Percentiles rank a stretch among this genome's conserved stretches.
These are phyloP conservation scores for Thereuonema tuberculata DNA, from an alignment of 1,140 invertebrate species.

Conservation along the genomic window DNA sequence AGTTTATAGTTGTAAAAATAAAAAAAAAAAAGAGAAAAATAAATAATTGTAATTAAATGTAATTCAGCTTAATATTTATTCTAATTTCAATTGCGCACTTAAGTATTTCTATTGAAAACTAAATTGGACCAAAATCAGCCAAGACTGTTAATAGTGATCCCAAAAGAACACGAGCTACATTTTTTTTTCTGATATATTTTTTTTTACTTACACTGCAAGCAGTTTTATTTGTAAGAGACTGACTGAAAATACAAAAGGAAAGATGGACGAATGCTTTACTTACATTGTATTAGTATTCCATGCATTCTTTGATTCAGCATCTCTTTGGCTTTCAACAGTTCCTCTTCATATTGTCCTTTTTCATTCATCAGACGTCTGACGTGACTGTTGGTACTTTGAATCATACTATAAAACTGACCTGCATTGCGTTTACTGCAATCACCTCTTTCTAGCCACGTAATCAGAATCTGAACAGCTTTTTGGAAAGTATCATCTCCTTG, in stretches of 20 bases:
- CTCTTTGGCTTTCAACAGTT: constrained; percentile 62
- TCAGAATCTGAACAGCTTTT: constrained; percentile 51
- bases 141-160: too few species aligned
- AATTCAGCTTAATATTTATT: too few species aligned
- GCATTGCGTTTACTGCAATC: constrained; percentile 79
- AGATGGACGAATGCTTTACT: constrained; percentile 33
- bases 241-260: neutral
- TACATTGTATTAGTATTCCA: constrained; percentile 67
- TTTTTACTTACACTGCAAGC: too few species aligned
- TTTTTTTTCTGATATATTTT: too few species aligned
- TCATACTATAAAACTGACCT: constrained; percentile 83
- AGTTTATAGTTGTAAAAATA: too few species aligned
- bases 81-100: too few species aligned
- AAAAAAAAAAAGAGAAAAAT: too few species aligned
- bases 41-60: too few species aligned
- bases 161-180: too few species aligned
- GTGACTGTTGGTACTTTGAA: constrained; percentile 83
- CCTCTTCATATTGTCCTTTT: constrained; percentile 71
- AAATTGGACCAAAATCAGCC: too few species aligned
- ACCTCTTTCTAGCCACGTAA: constrained; percentile 78
- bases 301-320: constrained; percentile 64
- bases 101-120: too few species aligned
- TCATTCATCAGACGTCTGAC: constrained; percentile 66
- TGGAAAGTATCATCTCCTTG: constrained; percentile 38
- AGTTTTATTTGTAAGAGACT: too few species aligned